Conservation (phyloP, 2,113 vertebrate genomes). For the Anhinga rufa region DNA sequence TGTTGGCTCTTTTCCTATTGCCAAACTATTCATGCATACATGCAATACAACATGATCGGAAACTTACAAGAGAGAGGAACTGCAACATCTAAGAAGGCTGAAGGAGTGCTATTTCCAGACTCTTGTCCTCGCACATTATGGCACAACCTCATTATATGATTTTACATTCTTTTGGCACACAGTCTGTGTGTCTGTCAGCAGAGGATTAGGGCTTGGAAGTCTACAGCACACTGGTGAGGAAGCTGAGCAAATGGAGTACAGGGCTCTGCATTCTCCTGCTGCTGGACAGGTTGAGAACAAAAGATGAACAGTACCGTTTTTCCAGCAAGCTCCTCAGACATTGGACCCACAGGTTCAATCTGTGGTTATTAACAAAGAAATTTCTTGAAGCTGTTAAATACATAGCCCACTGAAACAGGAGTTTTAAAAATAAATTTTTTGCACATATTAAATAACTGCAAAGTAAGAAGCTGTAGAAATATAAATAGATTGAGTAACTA, state of each 20-base stretch:
- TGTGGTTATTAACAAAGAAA: background rate
- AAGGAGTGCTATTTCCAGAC: background rate
- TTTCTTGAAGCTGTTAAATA: background rate
- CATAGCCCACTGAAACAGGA: background rate
- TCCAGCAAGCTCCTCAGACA: background rate
- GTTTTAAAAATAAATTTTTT: background rate
- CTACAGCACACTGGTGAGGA: background rate
- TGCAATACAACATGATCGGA: fast-evolving
- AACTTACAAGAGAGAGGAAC: background rate
- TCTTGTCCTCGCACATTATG: background rate
- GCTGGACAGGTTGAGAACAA: background rate
- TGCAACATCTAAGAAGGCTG: background rate
- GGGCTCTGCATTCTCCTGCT: background rate
- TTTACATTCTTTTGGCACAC: background rate
- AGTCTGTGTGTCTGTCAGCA: background rate
- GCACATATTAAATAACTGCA: background rate
- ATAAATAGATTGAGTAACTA: background rate
- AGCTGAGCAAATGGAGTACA: background rate
- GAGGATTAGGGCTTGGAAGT: background rate
- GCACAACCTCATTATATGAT: background rate
- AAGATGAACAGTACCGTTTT: background rate
- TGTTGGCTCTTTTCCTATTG: background rate
- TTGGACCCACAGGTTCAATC: background rate
- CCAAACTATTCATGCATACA: background rate
- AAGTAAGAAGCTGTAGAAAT: background rate